Percentiles rank a stretch among this genome's conserved stretches.
Evolutionary conservation across 1,140 invertebrate species (phyloP).

Genomic region (Nixonia krombeini): DNA sequence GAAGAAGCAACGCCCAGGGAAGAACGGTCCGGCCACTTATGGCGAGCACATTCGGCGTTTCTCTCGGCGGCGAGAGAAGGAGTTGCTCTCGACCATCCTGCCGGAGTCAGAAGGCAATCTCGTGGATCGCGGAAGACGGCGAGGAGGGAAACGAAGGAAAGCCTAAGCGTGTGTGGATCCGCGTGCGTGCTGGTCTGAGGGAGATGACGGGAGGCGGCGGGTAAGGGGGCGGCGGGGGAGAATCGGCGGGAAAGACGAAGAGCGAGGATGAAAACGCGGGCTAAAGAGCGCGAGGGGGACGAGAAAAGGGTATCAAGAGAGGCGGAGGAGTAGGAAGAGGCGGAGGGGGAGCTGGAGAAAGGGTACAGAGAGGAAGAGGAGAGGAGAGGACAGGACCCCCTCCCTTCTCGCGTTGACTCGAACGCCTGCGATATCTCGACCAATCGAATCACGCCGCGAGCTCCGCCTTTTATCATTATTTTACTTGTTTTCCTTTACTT

Average conservation of each 20-base stretch:
- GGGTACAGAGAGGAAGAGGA: constrained; percentile 22
- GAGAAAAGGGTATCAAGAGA: constrained; percentile 29
- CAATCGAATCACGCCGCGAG: constrained; percentile 70
- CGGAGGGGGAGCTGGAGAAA: constrained; percentile 28
- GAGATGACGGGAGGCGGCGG: constrained; percentile 19
- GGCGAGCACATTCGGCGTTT: constrained; percentile 40
- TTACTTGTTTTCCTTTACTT: constrained; percentile 72
- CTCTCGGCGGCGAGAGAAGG: constrained; percentile 20
- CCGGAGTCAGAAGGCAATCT: constrained; percentile 56
- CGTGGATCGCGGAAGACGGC: constrained; percentile 50
- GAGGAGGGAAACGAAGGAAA: constrained; percentile 31
- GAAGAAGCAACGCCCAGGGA: constrained; percentile 35
- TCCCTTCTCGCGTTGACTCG: constrained; percentile 63
- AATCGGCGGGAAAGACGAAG: constrained; percentile 16
- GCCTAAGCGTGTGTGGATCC: constrained; percentile 30
- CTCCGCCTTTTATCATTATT: constrained; percentile 74
- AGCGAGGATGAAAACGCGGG: constrained; percentile 20
- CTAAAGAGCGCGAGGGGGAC: constrained; percentile 20
- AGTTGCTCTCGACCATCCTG: constrained; percentile 29
- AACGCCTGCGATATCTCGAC: constrained; percentile 72
- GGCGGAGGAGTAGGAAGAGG: constrained; percentile 28
- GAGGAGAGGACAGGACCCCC: constrained; percentile 61
- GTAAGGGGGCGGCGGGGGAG: constrained; percentile 27
- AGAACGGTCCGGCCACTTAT: constrained; percentile 42
- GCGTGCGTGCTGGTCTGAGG: constrained; percentile 22